Evolutionary conservation across 2,888 invertebrate species (phyloP), one percentile per base, ranked within the genome.

Genomic region (Chrysolina haemoptera): DNA sequence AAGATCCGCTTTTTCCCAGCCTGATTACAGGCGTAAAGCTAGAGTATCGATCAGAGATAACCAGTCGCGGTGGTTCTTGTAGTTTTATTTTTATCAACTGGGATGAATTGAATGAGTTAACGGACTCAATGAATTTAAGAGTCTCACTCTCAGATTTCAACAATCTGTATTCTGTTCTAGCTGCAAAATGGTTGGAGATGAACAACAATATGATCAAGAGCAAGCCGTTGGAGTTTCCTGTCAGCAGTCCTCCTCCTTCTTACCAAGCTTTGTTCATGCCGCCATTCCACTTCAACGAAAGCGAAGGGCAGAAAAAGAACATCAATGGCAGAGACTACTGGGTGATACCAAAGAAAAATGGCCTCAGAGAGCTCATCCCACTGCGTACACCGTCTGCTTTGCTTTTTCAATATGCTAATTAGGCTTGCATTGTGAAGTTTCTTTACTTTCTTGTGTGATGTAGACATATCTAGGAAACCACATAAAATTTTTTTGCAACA

Each of bases 301-400:
- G 79, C 16, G 82, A 88, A 1, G 89, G 90, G 0, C 89, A 90
- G 18, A 90, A 88, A 73, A 90, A 90, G 81, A 89, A 90, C 5
- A 92, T 95, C 48, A 95, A 95, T 81, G 95, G 95, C 0, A 90
- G 94, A 64, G 93, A 94, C 82, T 95, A 95, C 86, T 93, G 93
- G 87, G 91, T 94, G 35, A 90, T 90, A 16, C 90, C 91, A 20
- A 87, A 89, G 3, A 90, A 89, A 71, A 89, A 89, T 68, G 94
- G 94, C 0, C 91, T 91, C 20, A 91, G 88, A n/a, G 91, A 92
- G 79, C 88, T 95, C 73, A 91, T 95, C 67, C 95, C 95, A 0
- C 90, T 93, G 0, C 88, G 95, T 78, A 91, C 93, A 3, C 94
- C 95, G 0, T 95, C 95, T 0, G 94, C 95, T 12, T 91, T 94